Evolutionary conservation across 2,888 invertebrate species (phyloP), one percentile per base, ranked within the genome.

Genomic region (Timema podura): DNA sequence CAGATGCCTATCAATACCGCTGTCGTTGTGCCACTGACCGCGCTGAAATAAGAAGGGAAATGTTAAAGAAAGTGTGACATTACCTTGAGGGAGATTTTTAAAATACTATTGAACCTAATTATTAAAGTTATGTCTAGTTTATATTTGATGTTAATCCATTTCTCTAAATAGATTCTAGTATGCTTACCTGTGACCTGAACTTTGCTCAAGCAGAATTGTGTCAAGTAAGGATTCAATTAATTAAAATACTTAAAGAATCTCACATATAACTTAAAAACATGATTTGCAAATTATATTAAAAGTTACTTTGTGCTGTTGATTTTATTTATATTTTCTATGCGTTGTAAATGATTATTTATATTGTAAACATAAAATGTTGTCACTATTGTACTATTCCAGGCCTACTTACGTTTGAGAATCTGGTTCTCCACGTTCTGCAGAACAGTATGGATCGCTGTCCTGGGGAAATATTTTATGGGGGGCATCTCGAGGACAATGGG

Each of bases 361-460:
- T 51, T 13, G 51, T 51, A 13, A 51, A 51, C 13, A 51, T 2
- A 51, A 13, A 13, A 51, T 51, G 3, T 51, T 51, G 51, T n/a
- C 51, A 51, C n/a, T 13, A 3, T 11, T 51, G 11, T 51, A 11
- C 15, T 15, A 59, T 59, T 59, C 44, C 11, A 59, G 59, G 10
- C 16, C 15, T 46, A 68, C 68, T 68, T n/a, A 68, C 68, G 48
- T 6, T 46, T 48, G 47, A 59, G 45, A 67, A 13, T 72, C 66
- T 8, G 78, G 78, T 10, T 82, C 83, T 48, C 82, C 81, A 0
- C 85, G 82, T 73, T 86, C 85, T 13, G 85, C 82, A 0, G 93
- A 91, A 79, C 96, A 96, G 77, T 89, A 94, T 0, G 94, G 90
- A 68, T 93, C 93, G 78, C 83, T 80, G 54, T 89, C 88, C n/a